Percentiles rank a stretch among this genome's conserved stretches.
Conservation (phyloP, 2,888 invertebrate genomes). For the Crocallis elinguaria region DNA sequence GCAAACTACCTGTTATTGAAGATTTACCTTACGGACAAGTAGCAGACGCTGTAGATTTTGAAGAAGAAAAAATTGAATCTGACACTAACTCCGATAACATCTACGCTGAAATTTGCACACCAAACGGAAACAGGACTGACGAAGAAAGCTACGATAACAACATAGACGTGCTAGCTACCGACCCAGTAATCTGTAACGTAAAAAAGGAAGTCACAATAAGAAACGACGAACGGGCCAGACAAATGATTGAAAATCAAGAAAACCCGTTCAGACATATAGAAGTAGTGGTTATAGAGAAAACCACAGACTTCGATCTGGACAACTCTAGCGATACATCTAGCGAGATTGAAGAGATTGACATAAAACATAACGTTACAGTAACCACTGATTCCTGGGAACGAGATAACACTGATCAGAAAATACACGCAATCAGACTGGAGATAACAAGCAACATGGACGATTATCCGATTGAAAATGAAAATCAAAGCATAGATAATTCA, state of each 20-base stretch:
- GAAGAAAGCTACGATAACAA: conserved; percentile 74
- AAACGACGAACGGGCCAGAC: conserved; percentile 76
- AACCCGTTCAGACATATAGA: conserved; percentile 81
- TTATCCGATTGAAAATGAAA: conserved; percentile 66
- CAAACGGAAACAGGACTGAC: conserved; percentile 69
- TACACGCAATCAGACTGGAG: conserved; percentile 80
- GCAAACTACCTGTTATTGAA: conserved; percentile 84
- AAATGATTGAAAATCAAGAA: conserved; percentile 76
- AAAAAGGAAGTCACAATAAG: conserved; percentile 78
- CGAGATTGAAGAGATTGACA: conserved; percentile 71
- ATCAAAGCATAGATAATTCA: conserved; percentile 54
- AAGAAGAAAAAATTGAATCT: conserved; percentile 74
- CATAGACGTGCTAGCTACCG: conserved; percentile 74
- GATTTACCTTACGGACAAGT: conserved; percentile 89
- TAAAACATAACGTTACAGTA: conserved; percentile 72
- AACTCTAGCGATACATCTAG: conserved; percentile 75
- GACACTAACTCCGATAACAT: conserved; percentile 86
- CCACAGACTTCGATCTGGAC: conserved; percentile 77
- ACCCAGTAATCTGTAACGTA: conserved; percentile 79
- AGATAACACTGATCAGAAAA: conserved; percentile 70
- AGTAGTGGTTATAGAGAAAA: conserved; percentile 82
- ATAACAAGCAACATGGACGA: conserved; percentile 80
- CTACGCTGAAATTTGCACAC: conserved; percentile 88
- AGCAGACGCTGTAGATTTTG: conserved; percentile 85
- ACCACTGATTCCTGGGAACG: conserved; percentile 80